Conservation (phyloP, 2,888 invertebrate genomes). For the Sesamia inferens region DNA sequence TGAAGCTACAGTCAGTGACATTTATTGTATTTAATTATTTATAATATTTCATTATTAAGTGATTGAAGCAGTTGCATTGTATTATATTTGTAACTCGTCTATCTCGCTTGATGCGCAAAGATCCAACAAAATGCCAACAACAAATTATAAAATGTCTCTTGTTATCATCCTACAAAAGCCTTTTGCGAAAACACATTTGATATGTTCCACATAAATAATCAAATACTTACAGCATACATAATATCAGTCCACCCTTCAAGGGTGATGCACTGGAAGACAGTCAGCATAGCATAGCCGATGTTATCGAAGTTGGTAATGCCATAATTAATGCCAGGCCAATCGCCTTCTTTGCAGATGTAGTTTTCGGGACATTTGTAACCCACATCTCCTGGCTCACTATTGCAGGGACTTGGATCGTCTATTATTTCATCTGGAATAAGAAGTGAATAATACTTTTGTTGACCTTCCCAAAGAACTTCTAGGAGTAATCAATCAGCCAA, state of each 20-base stretch:
- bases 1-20: too few species aligned
- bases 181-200: background rate
- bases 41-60: background rate
- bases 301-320: slow-evolving; percentile 99
- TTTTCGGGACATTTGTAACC: slow-evolving; percentile 91
- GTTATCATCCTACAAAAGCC: background rate
- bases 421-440: slow-evolving; percentile 70
- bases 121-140: background rate
- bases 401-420: slow-evolving; percentile 86
- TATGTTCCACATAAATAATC: background rate
- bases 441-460: background rate
- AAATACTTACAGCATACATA: slow-evolving; percentile 95
- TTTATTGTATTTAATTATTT: too few species aligned
- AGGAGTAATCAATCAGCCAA: background rate
- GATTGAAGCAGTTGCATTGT: background rate
- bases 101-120: background rate
- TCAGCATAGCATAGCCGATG: slow-evolving; percentile 99
- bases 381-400: slow-evolving; percentile 89
- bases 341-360: slow-evolving; percentile 90
- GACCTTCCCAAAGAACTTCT: background rate
- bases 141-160: background rate
- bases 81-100: background rate
- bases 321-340: slow-evolving; percentile 94
- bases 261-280: slow-evolving; percentile 99
- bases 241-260: slow-evolving; percentile 99